Conservation (phyloP, 2,888 invertebrate species). For the Agrochola litura region DNA sequence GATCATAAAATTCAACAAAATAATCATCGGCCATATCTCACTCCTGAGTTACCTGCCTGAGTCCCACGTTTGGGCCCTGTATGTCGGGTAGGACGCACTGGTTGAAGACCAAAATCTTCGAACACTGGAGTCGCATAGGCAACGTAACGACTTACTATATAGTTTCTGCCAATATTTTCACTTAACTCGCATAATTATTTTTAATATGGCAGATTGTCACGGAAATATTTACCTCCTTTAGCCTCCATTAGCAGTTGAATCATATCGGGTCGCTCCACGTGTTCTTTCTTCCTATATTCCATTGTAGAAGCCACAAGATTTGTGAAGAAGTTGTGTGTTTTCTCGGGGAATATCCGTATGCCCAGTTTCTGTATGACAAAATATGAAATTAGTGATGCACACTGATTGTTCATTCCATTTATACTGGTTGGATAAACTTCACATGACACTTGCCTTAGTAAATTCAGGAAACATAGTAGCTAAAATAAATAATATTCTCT, state of each 20-base stretch:
- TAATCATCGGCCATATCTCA: not conserved
- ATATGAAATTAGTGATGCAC: not conserved
- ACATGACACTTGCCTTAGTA: conserved; percentile 68
- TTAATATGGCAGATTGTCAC: too few species aligned
- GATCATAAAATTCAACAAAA: not conserved
- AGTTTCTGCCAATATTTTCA: not conserved
- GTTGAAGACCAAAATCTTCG: not conserved
- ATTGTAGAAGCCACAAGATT: conserved; percentile 79
- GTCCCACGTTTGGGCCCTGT: not conserved
- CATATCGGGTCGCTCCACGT: conserved; percentile 90
- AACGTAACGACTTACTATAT: not conserved
- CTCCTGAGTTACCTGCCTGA: not conserved
- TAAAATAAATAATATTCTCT: conserved; percentile 69
- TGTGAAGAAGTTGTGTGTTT: conserved; percentile 73
- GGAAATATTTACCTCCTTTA: conserved; percentile 73
- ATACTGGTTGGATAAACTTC: not conserved
- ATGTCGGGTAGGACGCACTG: too few species aligned
- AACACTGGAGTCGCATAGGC: not conserved
- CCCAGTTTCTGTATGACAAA: conserved; percentile 70
- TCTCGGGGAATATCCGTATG: conserved; percentile 69
- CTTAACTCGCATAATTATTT: too few species aligned
- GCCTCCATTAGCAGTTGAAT: conserved; percentile 90
- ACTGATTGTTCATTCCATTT: not conserved
- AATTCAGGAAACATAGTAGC: conserved; percentile 69
- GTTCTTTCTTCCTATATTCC: conserved; percentile 82